Evolutionary conservation across 2,888 invertebrate genomes (phyloP).

Genomic region (Lasioglossum calceatum): DNA sequence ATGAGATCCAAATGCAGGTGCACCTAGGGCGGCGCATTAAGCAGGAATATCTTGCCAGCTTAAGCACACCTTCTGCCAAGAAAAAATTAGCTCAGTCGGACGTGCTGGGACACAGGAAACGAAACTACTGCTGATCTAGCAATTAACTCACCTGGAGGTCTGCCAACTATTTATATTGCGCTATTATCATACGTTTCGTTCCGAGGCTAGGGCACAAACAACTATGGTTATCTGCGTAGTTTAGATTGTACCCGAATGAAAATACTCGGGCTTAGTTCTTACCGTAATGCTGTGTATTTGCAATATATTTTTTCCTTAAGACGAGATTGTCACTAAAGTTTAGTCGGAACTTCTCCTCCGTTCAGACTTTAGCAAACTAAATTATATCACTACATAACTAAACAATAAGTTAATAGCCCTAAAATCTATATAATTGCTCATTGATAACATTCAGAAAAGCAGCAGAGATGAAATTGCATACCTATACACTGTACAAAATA

Average conservation of each 20-base stretch:
- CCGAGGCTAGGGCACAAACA: conserved; percentile 43
- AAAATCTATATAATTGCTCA: neutral
- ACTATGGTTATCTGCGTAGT: conserved; percentile 28
- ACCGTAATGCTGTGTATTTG: neutral
- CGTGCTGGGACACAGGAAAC: conserved; percentile 54
- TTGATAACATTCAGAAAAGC: neutral
- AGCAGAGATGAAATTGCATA: neutral
- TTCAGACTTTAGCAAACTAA: neutral
- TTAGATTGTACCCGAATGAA: conserved; percentile 25
- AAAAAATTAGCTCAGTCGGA: conserved; percentile 61
- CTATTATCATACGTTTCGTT: conserved; percentile 67
- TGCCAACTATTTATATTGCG: conserved; percentile 72
- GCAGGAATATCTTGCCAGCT: conserved; percentile 61
- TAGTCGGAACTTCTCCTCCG: neutral
- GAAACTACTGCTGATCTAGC: conserved; percentile 70
- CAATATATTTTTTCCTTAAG: neutral
- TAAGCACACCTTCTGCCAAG: conserved; percentile 65
- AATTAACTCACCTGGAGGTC: conserved; percentile 69
- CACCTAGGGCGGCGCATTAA: conserved; percentile 55
- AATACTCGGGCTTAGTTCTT: conserved; percentile 17
- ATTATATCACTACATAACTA: neutral
- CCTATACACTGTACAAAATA: neutral
- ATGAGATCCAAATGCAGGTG: conserved; percentile 62
- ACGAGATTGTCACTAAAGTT: neutral
- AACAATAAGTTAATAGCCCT: neutral